Percentiles rank a stretch among this genome's conserved stretches.
These are phyloP conservation scores for Akabosia matsudoensis DNA, from an alignment of 1,140 invertebrate species.

Conservation along the genomic window DNA sequence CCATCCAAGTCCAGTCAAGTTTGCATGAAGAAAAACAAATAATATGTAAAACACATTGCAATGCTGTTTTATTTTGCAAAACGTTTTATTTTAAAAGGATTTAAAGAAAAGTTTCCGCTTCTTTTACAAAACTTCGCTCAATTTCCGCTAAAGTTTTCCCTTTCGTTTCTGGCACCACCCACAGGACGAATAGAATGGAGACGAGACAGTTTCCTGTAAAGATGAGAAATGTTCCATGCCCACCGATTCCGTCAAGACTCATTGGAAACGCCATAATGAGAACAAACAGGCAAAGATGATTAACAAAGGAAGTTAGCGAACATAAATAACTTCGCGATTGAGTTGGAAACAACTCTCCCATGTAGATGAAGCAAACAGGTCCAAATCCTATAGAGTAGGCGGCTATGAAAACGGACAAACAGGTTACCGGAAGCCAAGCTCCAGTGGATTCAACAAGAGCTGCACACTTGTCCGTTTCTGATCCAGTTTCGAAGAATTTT, in stretches of 20 bases:
- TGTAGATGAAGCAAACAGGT: constrained; percentile 65
- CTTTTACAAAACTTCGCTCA: constrained; percentile 47
- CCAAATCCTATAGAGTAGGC: constrained; percentile 63
- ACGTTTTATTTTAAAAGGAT: background rate
- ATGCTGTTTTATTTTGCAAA: too few species aligned
- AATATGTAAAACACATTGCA: too few species aligned
- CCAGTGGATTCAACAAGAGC: background rate
- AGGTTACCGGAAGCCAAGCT: constrained; percentile 17
- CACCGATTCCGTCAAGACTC: constrained; percentile 54
- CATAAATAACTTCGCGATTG: constrained; percentile 69
- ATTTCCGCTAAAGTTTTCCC: constrained; percentile 67
- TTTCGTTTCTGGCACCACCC: constrained; percentile 75
- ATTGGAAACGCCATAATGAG: constrained; percentile 63
- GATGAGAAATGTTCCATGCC: constrained; percentile 58
- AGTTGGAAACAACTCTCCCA: constrained; percentile 70
- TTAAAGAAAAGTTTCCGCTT: background rate
- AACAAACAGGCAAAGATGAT: constrained; percentile 57
- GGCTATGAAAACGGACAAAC: constrained; percentile 19
- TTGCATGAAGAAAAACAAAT: too few species aligned
- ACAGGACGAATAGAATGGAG: constrained; percentile 57
- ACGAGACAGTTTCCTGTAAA: constrained; percentile 58
- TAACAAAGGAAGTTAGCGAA: constrained; percentile 54
- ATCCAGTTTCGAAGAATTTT: background rate
- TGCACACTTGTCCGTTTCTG: background rate
- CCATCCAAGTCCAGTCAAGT: too few species aligned